phyloP scores from a whole-genome alignment of 2,888 invertebrate genomes.

The Eupelmus urozonus region DNA sequence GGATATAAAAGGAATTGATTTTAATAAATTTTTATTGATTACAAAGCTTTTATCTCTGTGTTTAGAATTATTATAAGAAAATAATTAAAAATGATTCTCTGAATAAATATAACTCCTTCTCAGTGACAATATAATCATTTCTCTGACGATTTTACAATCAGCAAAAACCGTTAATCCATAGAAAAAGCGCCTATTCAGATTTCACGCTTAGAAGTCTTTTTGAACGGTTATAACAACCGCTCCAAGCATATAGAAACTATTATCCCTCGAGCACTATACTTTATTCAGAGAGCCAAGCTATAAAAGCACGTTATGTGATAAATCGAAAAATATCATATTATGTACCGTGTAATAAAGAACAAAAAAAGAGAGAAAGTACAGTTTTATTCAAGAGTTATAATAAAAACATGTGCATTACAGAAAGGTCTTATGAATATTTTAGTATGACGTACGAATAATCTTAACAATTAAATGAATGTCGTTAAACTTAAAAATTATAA shows the following conservation, averaged over 20 bases:
- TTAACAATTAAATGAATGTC: too few relatives aligned
- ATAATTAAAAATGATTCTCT: too few relatives aligned
- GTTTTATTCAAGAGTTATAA: background rate
- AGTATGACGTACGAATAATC: too few relatives aligned
- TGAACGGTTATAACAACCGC: background rate
- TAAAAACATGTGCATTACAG: background rate
- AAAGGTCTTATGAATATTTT: too few relatives aligned
- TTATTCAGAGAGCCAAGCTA: background rate
- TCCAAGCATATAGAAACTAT: slow-evolving; percentile 15
- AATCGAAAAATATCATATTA: background rate
- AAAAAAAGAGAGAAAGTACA: background rate
- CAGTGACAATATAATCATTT: background rate
- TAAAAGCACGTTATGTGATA: background rate
- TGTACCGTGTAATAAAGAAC: background rate
- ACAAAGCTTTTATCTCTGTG: background rate
- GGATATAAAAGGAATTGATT: too few relatives aligned
- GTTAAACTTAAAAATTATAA: too few relatives aligned
- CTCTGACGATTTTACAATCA: background rate
- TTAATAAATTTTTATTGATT: too few relatives aligned
- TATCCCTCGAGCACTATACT: background rate
- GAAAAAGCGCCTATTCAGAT: background rate
- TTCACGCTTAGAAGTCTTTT: background rate
- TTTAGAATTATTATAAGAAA: background rate
- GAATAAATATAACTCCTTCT: background rate
- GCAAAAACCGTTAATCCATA: slow-evolving; percentile 1